phyloP scores from a whole-genome alignment of 2,113 vertebrate species.

The Pitta sordida region DNA sequence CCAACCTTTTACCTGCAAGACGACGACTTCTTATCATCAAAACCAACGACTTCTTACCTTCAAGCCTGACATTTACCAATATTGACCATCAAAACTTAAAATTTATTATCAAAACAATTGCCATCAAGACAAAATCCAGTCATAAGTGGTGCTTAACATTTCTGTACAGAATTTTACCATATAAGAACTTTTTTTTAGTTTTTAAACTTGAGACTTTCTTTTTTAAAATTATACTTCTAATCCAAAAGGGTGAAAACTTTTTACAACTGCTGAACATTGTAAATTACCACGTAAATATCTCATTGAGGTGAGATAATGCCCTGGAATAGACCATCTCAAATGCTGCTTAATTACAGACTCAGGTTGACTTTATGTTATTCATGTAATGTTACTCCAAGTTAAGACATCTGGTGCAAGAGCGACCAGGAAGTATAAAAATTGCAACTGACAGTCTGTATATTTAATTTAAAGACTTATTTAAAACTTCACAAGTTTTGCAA shows the following conservation, averaged over 20 bases:
- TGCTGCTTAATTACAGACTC: slow-evolving; percentile 98
- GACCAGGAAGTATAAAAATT: slow-evolving; percentile 63
- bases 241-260: slow-evolving; percentile 77
- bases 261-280: slow-evolving; percentile 81
- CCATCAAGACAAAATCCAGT: slow-evolving; percentile 51
- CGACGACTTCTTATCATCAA: not conserved
- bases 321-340: slow-evolving; percentile 92
- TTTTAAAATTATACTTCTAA: slow-evolving; percentile 72
- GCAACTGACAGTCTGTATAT: slow-evolving; percentile 71
- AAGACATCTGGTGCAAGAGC: slow-evolving; percentile 66
- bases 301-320: slow-evolving; percentile 76
- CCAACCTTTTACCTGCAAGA: not conserved
- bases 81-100: slow-evolving; percentile 8
- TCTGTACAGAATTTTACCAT: slow-evolving; percentile 90
- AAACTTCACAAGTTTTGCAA: slow-evolving; percentile 64
- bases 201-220: slow-evolving; percentile 77
- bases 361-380: slow-evolving; percentile 86
- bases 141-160: slow-evolving; percentile 89
- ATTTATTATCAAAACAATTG: slow-evolving; percentile 15
- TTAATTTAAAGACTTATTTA: slow-evolving; percentile 80
- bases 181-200: slow-evolving; percentile 82
- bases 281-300: slow-evolving; percentile 81
- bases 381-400: slow-evolving; percentile 72
- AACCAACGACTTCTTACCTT: not conserved
- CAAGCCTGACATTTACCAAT: not conserved